Percentiles rank a stretch among this genome's conserved stretches.
Evolutionary conservation across 2,797 vertebrate species (phyloP).

Genomic region (Lates japonicus): DNA sequence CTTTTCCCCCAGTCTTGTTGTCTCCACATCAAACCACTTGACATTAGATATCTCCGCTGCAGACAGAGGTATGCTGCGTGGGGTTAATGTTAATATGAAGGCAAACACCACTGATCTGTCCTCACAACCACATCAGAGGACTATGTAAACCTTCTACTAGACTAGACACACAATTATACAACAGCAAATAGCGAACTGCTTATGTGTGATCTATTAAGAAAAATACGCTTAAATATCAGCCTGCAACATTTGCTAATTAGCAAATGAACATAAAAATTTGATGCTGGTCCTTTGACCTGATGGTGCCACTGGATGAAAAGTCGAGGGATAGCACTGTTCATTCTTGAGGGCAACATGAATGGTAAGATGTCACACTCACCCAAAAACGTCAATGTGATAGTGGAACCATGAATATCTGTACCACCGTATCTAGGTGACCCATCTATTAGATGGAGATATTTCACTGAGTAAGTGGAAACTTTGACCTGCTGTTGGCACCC

Average conservation of each 20-base stretch:
- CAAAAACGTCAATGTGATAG: neutral
- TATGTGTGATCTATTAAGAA: slow-evolving; percentile 41
- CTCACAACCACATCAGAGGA: slow-evolving; percentile 34
- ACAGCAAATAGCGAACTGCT: neutral
- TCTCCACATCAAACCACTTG: slow-evolving; percentile 59
- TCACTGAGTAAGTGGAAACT: neutral
- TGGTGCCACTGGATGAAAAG: neutral
- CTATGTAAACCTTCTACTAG: slow-evolving; percentile 42
- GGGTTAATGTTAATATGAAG: slow-evolving; percentile 57
- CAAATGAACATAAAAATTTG: neutral
- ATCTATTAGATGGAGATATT: neutral
- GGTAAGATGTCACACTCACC: neutral
- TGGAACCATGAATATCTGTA: neutral
- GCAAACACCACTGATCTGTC: slow-evolving; percentile 22
- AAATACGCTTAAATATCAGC: slow-evolving; percentile 5
- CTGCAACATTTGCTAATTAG: neutral
- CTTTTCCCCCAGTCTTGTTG: slow-evolving; percentile 29
- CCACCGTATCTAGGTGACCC: no score
- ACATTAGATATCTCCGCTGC: slow-evolving; percentile 41
- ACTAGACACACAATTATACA: slow-evolving; percentile 10
- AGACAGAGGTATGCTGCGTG: slow-evolving; percentile 56
- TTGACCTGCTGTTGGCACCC: neutral
- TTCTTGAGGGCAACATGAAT: neutral
- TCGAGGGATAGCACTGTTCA: no score
- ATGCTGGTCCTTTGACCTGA: neutral